These are phyloP conservation scores for Cetoscarus ocellatus DNA, from an alignment of 2,797 vertebrate species.

Conservation along the genomic window DNA sequence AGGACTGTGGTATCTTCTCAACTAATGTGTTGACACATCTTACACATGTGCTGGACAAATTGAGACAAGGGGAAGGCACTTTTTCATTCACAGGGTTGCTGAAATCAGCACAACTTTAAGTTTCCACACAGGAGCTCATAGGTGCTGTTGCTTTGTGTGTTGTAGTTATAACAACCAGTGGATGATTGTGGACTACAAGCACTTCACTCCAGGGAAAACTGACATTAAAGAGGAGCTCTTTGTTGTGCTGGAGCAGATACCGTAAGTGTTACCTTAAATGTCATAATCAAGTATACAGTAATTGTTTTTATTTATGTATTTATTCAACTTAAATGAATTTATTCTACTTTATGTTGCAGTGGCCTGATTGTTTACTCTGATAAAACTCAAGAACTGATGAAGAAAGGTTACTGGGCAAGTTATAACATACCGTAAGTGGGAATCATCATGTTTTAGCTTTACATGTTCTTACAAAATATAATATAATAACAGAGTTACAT, in stretches of 20 bases:
- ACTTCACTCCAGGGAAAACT: constrained; percentile 80
- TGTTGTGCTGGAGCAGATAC: constrained; percentile 94
- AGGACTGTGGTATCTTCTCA: too few relatives aligned
- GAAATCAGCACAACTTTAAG: constrained; percentile 2
- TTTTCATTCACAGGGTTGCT: neutral
- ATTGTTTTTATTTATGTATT: too few relatives aligned
- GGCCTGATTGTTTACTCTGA: constrained; percentile 86
- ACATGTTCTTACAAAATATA: neutral
- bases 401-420: constrained; percentile 94
- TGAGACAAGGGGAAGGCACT: too few relatives aligned
- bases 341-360: constrained; percentile 77
- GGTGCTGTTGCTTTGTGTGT: neutral
- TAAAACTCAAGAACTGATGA: constrained; percentile 87
- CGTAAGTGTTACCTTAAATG: constrained; percentile 84
- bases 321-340: too few relatives aligned
- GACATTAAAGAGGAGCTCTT: constrained; percentile 78
- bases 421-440: constrained; percentile 93
- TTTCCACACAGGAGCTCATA: too few relatives aligned
- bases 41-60: too few relatives aligned
- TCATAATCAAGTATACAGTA: neutral
- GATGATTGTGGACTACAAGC: constrained; percentile 96
- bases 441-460: neutral
- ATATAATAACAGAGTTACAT: neutral
- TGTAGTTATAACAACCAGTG: constrained; percentile 97
- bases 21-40: too few relatives aligned